Evolutionary conservation across 2,797 vertebrate species (phyloP), one percentile per base, ranked within the genome.

Genomic region (Mus caroli): DNA sequence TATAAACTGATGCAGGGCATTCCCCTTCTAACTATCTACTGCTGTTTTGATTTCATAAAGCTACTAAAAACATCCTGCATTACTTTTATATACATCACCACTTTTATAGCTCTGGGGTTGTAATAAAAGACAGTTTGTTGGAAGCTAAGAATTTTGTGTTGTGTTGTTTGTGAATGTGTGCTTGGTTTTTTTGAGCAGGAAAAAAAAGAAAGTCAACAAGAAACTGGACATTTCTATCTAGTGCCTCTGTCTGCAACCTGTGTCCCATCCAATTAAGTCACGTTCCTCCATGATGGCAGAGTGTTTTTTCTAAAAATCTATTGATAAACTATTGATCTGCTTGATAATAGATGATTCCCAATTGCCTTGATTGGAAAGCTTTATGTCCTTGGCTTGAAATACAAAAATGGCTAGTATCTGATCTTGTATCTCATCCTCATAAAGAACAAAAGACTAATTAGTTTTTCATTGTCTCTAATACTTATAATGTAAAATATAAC

Each of bases 61-160:
- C 89, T 28, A 91, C 84, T 78, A 76, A 93, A 96, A 94, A 92
- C 89, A 78, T 24, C 96, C 95, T 82, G 87, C 96, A 79, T 43
- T 71, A 60, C 79, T 96, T 97, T 94, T 97, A 95, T 96, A 97
- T 97, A 96, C 95, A 97, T 97, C 97, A 97, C 97, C 56, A 92
- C 89, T 94, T 97, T 97, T 96, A 97, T 83, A 83, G 96, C 91
- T 96, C 97, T 92, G 95, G 92, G 97, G 96, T 96, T 94, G 97
- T 94, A 94, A 97, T 97, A 97, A 97, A 97, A 97, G 77, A 91
- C 83, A 92, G 71, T 97, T 96, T 54, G n/a, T 96, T 97, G 89
- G 86, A 94, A 94, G 83, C 92, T 87, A 75, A 60, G 43, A 1
- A 10, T 8, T 87, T 77, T 40, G 78, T 82, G 56, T 88, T 56